These are phyloP conservation scores for Monopis laevigella DNA, from an alignment of 2,888 invertebrate species.

Conservation along the genomic window DNA sequence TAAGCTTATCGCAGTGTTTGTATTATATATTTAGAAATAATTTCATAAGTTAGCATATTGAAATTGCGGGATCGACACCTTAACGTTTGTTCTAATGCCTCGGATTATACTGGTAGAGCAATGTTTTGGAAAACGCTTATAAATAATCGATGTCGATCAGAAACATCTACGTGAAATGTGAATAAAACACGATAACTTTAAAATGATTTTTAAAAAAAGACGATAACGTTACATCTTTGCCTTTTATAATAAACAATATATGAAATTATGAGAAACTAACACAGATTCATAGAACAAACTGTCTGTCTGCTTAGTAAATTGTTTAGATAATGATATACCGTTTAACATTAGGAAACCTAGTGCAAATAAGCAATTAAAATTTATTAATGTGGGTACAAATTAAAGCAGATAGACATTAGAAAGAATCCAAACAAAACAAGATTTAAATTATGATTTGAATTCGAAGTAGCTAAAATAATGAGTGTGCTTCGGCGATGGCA, in stretches of 20 bases:
- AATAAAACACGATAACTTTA: too few relatives aligned
- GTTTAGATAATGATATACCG: slow-evolving; percentile 4
- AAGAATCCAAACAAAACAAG: slow-evolving; percentile 16
- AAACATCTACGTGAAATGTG: too few relatives aligned
- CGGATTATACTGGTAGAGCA: too few relatives aligned
- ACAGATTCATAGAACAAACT: slow-evolving; percentile 3
- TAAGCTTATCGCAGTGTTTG: too few relatives aligned
- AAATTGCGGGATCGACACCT: too few relatives aligned
- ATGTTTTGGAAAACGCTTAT: too few relatives aligned
- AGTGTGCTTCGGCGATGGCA: slow-evolving; percentile 45
- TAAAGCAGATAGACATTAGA: slow-evolving; percentile 3
- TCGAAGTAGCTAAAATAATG: slow-evolving; percentile 58
- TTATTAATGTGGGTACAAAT: neutral
- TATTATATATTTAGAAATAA: too few relatives aligned
- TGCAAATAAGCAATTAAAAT: slow-evolving; percentile 4
- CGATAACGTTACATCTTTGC: too few relatives aligned
- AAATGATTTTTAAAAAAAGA: too few relatives aligned
- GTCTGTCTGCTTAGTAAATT: slow-evolving; percentile 3
- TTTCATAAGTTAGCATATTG: too few relatives aligned
- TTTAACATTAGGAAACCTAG: slow-evolving; percentile 5
- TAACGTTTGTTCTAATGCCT: too few relatives aligned
- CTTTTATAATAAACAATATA: slow-evolving; percentile 2
- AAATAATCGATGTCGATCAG: too few relatives aligned
- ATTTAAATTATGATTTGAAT: slow-evolving; percentile 38
- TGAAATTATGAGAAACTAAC: neutral